Evolutionary conservation across 1,140 invertebrate species (phyloP), one percentile per base, ranked within the genome.

Genomic region (Drosophila trapezifrons): DNA sequence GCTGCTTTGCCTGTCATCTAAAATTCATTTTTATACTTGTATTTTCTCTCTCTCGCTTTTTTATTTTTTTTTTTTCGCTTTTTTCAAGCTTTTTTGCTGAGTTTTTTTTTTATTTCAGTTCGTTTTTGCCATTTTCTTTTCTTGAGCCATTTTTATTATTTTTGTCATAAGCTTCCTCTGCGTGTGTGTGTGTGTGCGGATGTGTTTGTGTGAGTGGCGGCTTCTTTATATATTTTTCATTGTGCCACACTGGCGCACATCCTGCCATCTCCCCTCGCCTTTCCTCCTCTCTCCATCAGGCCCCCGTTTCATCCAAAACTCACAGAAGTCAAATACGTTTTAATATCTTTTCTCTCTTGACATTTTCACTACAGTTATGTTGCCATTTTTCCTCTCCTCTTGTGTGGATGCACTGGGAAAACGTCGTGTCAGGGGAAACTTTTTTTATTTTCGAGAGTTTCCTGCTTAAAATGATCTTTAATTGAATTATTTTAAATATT

Each of bases 21-120:
- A 89, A 89, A 89, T 89, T 89, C 84, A 89, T 89, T 89, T 89
- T 89, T 89, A 89, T 89, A 89, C 84, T 89, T 84, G 80, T 89
- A 78, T 89, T 75, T 70, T 75, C 69, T 51, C 76, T 58, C 57
- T 73, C 43, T 59, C 37, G 64, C 46, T 60, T 59, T 59, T 69
- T 65, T 57, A 56, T 25, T 18, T 49, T 27, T 22, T 77, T 66
- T 56, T 62, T 73, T 73, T 3, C 2, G 2, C 3, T 65, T 76
- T 76, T 75, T 76, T 79, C 49, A 55, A 67, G 62, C 63, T 67
- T 78, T 69, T 78, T 72, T 59, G 60, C 55, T 60, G 25, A 32
- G 29, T 32, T 29, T 32, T 22, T 75, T 54, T 72, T 72, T 71
- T 82, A 60, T 76, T 84, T 83, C 59, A 45, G 51, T 65, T 78